Base-by-base conservation (phyloP, 30 jellyfish, hydroid and myxozoan species). In the Turritopsis dohrnii region DNA sequence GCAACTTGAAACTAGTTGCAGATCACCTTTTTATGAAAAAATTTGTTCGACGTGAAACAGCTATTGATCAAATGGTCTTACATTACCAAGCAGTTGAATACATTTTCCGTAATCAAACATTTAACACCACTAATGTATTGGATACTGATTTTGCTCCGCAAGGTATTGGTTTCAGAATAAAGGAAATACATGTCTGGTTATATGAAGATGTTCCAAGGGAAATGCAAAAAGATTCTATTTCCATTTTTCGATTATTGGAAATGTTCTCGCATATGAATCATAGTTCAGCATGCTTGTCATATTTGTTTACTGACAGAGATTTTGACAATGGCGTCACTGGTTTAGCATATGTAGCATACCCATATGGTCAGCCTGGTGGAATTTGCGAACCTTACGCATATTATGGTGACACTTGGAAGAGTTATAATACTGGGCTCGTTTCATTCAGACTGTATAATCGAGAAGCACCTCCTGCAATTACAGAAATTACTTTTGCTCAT, bases 351-450 rank as follows among this genome's bases (percentile, higher is more conserved):
- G 86, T 92, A 41, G 98, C 94, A 16, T 92, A 92, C 81, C 96
- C 95, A 0, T 89, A 81, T 53, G 98, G 98, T 8, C 98, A 92
- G 73, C 96, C 98, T n/a, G 98, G 98, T 21, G 98, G 98, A 8
- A 92, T 92, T 21, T 92, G 98, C 87, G 98, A 92, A 71, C 94
- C 89, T 31, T 92, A 87, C 83, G 98, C 98, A 1, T 87, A 84
- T 53, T 92, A 75, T 92, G 96, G 85, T 53, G 96, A 95, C 27
- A 83, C 71, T 54, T 87, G 88, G 41, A 74, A 94, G 66, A 92
- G 95, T 54, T 92, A 92, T 71, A 92, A 92, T 83, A 92, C 98
- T 52, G 98, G 98, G 4, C 86, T 92, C 16, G 96, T 92, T 18
- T 66, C 98, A 54, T 88, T 92, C 80, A 84, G 86, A 65, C 41